These are phyloP conservation scores for Fopius arisanus DNA, from an alignment of 1,140 invertebrate species.

Conservation along the genomic window DNA sequence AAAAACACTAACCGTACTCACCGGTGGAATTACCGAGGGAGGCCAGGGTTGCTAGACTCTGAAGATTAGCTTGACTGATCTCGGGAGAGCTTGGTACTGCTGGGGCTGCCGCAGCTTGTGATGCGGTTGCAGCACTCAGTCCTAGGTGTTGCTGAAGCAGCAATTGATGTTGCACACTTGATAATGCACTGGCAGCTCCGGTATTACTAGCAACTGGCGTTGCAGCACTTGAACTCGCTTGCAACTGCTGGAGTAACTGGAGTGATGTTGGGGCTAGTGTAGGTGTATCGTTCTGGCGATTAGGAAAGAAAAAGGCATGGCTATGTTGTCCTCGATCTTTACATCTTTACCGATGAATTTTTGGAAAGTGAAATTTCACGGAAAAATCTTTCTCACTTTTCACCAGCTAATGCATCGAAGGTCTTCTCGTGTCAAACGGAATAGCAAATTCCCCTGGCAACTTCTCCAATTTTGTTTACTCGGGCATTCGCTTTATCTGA, in stretches of 20 bases:
- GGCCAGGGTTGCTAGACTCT: constrained; percentile 71
- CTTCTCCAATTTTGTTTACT: background rate
- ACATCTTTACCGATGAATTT: too few relatives aligned
- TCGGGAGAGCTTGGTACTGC: constrained; percentile 59
- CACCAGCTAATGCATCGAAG: background rate
- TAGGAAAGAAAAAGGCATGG: background rate
- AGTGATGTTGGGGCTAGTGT: constrained; percentile 70
- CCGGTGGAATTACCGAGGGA: constrained; percentile 55
- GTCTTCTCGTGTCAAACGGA: background rate
- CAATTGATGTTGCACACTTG: constrained; percentile 63
- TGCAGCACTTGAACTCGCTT: constrained; percentile 71
- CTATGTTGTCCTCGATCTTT: too few relatives aligned
- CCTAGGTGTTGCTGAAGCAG: constrained; percentile 76
- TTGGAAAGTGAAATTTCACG: too few relatives aligned
- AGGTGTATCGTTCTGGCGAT: constrained; percentile 66
- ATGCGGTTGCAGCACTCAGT: constrained; percentile 60
- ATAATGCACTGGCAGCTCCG: constrained; percentile 52
- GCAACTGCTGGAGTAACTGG: constrained; percentile 80
- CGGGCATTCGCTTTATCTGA: background rate
- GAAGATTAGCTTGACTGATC: constrained; percentile 69
- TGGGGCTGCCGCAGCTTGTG: constrained; percentile 41
- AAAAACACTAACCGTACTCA: constrained; percentile 59
- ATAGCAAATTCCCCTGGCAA: background rate
- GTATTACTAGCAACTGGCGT: constrained; percentile 53
- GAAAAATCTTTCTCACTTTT: background rate